Conservation (phyloP, 2,888 invertebrate species). For the Lamellibrachia satsuma region DNA sequence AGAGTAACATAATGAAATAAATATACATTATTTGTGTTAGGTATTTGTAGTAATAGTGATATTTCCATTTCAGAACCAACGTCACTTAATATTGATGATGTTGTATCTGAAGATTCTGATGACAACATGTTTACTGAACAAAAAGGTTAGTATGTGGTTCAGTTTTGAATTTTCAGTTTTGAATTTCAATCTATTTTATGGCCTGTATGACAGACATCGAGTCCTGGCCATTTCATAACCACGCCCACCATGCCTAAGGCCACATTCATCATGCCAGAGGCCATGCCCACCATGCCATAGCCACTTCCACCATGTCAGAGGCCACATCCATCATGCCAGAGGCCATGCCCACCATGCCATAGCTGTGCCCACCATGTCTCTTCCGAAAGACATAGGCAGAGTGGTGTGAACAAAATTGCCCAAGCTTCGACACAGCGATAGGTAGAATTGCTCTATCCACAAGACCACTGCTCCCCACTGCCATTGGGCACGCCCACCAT, state of each 20-base stretch:
- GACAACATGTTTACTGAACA: slow-evolving; percentile 22
- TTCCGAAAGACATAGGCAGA: too few relatives aligned
- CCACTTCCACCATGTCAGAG: background rate
- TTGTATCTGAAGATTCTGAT: slow-evolving; percentile 33
- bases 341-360: too few relatives aligned
- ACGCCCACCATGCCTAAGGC: background rate
- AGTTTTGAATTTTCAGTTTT: background rate
- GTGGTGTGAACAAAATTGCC: too few relatives aligned
- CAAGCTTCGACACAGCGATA: too few relatives aligned
- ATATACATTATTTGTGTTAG: background rate
- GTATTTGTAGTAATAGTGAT: background rate
- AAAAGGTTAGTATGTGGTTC: background rate
- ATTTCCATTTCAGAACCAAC: slow-evolving; percentile 33
- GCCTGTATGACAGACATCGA: background rate
- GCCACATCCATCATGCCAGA: background rate
- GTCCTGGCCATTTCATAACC: background rate
- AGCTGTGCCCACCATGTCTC: background rate
- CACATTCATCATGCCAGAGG: background rate
- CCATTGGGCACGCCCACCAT: too few relatives aligned
- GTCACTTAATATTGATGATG: slow-evolving; percentile 34
- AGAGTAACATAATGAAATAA: background rate
- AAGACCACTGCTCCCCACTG: too few relatives aligned
- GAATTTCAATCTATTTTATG: background rate
- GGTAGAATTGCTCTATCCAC: too few relatives aligned
- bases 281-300: background rate